Base-by-base conservation (phyloP, 2,113 vertebrate genomes). In the Mixornis gularis region DNA sequence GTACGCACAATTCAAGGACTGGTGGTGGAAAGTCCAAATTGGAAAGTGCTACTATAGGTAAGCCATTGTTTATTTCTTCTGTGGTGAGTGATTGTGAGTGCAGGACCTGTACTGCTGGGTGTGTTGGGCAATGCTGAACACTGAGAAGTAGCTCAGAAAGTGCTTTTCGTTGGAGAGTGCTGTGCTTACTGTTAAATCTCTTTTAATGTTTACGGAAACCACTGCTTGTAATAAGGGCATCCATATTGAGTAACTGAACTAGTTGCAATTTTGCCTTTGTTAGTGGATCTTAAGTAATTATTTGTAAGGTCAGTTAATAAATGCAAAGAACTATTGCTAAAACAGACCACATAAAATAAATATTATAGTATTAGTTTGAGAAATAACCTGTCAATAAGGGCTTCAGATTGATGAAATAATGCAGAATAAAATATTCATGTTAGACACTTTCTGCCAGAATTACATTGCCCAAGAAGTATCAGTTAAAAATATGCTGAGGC, bases 11-110 rank as follows among this genome's bases (percentile, higher is more conserved):
- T 99, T 99, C 95, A 99, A 99, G 97, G 99, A 99, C 97, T 99
- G 99, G 99, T 99, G 99, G 99, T 99, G 99, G 99, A 99, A 99
- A 94, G 99, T 99, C 29, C 99, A 99, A 91, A 98, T 99, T 91
- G 99, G 99, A 32, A 99, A 99, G 96, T 99, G 99, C 95, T 99
- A 99, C 96, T 99, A 99, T 95, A 99, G 99, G 99, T 98, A 97
- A 98, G 96, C 13, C 4, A 2, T 51, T 60, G 32, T 73, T 93
- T 10, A 10, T 89, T 78, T 44, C 44, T 85, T 65, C 32, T 60
- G 20, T 32, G 22, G 32, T 84, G 34, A 15, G n/a, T 44, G 43
- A 52, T 7, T 68, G 6, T 40, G 51, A 44, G 34, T 48, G 46
- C 36, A 55, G 17, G 30, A 69, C 24, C 22, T 73, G 38, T 77